These are phyloP conservation scores for Eucidaris tribuloides DNA, from an alignment of 35 echinoderm and acorn worm genomes.

Conservation along the genomic window DNA sequence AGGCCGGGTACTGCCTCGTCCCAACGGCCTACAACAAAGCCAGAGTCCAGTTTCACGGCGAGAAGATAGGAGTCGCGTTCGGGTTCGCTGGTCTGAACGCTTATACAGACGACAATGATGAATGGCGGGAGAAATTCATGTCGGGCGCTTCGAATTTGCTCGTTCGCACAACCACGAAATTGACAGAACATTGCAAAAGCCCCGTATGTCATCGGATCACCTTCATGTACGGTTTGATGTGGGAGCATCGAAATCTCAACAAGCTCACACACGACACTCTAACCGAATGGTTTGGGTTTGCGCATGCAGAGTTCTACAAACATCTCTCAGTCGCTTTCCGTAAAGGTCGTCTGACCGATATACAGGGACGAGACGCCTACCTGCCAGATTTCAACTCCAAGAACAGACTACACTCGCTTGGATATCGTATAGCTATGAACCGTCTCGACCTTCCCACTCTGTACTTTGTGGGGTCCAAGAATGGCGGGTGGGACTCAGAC, in stretches of 20 bases:
- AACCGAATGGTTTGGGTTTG: slow-evolving; percentile 45
- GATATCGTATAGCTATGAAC: not conserved
- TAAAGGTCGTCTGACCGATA: slow-evolving; percentile 15
- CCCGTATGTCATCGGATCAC: slow-evolving; percentile 61
- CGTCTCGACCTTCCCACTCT: not conserved
- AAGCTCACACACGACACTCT: slow-evolving; percentile 57
- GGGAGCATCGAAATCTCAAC: slow-evolving; percentile 66
- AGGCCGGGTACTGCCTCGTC: slow-evolving; percentile 54
- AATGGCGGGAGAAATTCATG: slow-evolving; percentile 29
- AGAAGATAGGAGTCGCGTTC: slow-evolving; percentile 32
- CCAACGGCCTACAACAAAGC: slow-evolving; percentile 28
- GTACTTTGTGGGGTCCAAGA: slow-evolving; percentile 12
- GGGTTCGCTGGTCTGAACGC: slow-evolving; percentile 53
- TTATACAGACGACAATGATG: slow-evolving; percentile 59
- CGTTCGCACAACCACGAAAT: slow-evolving; percentile 20
- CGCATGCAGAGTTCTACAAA: slow-evolving; percentile 25
- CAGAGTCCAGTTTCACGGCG: not conserved
- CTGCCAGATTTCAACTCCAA: slow-evolving; percentile 31
- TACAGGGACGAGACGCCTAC: not conserved
- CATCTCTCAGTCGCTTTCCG: slow-evolving; percentile 26
- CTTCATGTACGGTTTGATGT: slow-evolving; percentile 49
- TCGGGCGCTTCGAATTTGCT: not conserved
- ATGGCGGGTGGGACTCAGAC: slow-evolving; percentile 53
- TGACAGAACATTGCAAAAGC: slow-evolving; percentile 52
- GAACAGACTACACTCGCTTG: not conserved